Conservation (phyloP, 2,888 invertebrate species). For the Chrysodeixis includens region DNA sequence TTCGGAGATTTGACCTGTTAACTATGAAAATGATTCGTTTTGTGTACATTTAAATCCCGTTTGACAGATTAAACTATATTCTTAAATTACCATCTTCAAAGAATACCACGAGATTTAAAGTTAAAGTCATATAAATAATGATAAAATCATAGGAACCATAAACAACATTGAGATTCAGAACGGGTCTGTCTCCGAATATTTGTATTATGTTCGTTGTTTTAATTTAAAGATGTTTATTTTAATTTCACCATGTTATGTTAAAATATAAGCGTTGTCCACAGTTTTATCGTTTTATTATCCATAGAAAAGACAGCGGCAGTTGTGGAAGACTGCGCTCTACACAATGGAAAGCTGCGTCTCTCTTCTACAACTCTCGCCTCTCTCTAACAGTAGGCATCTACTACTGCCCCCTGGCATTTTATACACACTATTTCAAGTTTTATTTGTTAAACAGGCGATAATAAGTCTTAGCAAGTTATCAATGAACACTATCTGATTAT, state of each 20-base stretch:
- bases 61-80: neutral
- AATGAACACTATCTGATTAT: constrained; percentile 8
- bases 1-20: constrained; percentile 46
- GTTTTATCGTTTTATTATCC: constrained; percentile 59
- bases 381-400: too few relatives aligned
- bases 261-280: constrained; percentile 88
- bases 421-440: too few relatives aligned
- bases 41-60: neutral
- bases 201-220: constrained; percentile 86
- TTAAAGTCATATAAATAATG: neutral
- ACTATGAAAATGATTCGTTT: constrained; percentile 10
- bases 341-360: too few relatives aligned
- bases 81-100: neutral
- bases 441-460: neutral
- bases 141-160: neutral
- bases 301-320: neutral
- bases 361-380: too few relatives aligned
- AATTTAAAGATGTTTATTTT: constrained; percentile 89
- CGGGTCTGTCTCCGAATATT: constrained; percentile 67
- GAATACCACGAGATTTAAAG: neutral
- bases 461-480: neutral
- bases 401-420: too few relatives aligned
- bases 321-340: too few relatives aligned
- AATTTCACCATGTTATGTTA: constrained; percentile 86
- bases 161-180: neutral